Evolutionary conservation across 2,113 vertebrate species (phyloP).

Genomic region (Catharus bicknelli): DNA sequence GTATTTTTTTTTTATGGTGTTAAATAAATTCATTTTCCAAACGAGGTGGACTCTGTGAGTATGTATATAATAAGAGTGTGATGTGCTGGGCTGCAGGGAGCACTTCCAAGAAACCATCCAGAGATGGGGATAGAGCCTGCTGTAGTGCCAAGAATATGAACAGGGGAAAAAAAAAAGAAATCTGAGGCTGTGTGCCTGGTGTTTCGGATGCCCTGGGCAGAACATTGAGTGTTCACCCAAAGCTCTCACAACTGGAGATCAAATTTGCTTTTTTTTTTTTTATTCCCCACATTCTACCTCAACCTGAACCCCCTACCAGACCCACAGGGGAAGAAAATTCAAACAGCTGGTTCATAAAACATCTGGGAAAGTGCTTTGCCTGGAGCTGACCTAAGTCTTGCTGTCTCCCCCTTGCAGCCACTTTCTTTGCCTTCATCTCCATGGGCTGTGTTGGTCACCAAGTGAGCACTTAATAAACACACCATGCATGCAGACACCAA

Average conservation of each 20-base stretch:
- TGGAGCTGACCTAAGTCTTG: neutral
- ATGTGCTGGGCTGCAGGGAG: neutral
- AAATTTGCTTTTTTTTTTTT: neutral
- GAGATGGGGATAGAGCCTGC: neutral
- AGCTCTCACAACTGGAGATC: neutral
- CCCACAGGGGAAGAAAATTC: neutral
- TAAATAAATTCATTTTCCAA: neutral
- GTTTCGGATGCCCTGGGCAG: neutral
- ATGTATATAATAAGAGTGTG: neutral
- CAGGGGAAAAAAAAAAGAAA: neutral
- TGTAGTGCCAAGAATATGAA: neutral
- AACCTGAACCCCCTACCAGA: accelerated
- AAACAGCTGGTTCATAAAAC: neutral
- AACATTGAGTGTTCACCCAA: accelerated
- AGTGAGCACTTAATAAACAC: neutral
- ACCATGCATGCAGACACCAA: accelerated
- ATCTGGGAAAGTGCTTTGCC: neutral
- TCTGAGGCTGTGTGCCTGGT: neutral
- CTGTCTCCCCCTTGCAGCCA: neutral
- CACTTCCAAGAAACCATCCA: neutral
- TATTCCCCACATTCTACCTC: neutral
- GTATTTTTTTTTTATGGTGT: neutral
- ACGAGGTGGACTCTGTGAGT: neutral
- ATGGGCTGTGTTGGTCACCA: neutral
- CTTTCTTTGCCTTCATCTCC: neutral